These are phyloP conservation scores for Polyodon spathula DNA, from an alignment of 2,113 vertebrate species.

Conservation along the genomic window DNA sequence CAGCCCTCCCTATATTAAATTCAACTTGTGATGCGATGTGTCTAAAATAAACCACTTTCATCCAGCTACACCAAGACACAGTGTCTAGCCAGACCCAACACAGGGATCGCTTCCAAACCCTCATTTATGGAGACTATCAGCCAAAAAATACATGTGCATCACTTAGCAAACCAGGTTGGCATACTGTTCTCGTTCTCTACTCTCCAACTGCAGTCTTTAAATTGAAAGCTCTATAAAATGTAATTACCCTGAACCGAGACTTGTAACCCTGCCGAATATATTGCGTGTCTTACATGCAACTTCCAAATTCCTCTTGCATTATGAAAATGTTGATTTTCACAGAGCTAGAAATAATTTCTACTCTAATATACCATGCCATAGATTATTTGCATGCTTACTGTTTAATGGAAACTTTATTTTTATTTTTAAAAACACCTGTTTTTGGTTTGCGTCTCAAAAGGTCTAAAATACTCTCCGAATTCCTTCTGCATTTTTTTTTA, in stretches of 20 bases:
- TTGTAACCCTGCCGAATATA: slow-evolving; percentile 29
- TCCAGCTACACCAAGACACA: slow-evolving; percentile 42
- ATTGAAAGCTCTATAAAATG: slow-evolving; percentile 43
- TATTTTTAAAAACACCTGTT: too few species aligned
- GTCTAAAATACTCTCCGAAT: too few species aligned
- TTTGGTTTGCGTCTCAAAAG: too few species aligned
- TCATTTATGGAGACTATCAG: slow-evolving; percentile 26
- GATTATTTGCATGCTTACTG: too few species aligned
- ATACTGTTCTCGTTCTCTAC: background rate
- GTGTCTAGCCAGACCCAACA: slow-evolving; percentile 43
- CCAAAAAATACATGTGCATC: too few species aligned
- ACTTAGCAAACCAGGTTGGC: slow-evolving; percentile 15
- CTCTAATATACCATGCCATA: too few species aligned
- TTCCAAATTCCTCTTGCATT: slow-evolving; percentile 22
- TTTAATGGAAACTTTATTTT: too few species aligned
- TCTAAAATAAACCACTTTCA: slow-evolving; percentile 33
- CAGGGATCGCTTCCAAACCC: slow-evolving; percentile 27
- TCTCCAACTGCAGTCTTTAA: slow-evolving; percentile 32
- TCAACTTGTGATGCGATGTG: slow-evolving; percentile 27
- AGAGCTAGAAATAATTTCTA: too few species aligned
- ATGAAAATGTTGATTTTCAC: too few species aligned
- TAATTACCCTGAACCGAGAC: slow-evolving; percentile 41
- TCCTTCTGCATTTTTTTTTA: too few species aligned
- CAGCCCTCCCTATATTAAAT: slow-evolving; percentile 25
- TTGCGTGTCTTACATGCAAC: slow-evolving; percentile 28